A percentile compares a stretch with the other conserved stretches of the same genome.
These are phyloP conservation scores for Craseonycteris thonglongyai DNA, from an alignment of 2,113 vertebrate genomes.

Conservation along the genomic window DNA sequence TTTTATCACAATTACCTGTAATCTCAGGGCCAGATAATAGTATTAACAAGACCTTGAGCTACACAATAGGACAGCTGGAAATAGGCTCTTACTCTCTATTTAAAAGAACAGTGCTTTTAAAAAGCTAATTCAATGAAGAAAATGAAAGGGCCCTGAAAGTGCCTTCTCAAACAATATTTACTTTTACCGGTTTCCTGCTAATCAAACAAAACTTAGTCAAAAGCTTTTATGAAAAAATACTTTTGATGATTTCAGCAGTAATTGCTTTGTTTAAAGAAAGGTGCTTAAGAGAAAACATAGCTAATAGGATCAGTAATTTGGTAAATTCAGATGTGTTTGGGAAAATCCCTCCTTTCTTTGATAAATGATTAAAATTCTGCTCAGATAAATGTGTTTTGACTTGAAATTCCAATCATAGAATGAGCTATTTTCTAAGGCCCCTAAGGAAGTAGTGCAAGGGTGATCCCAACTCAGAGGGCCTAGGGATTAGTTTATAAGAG, in stretches of 20 bases:
- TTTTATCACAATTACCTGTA: conserved; percentile 74
- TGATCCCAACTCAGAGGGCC: background rate
- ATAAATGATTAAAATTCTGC: conserved; percentile 74
- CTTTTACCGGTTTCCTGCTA: conserved; percentile 64
- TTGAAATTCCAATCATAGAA: conserved; percentile 70
- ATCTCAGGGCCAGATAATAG: conserved; percentile 64
- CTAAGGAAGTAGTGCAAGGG: background rate
- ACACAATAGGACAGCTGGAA: conserved; percentile 72
- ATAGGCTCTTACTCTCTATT: conserved; percentile 45
- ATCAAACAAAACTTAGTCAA: conserved; percentile 72
- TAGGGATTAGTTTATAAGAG: background rate
- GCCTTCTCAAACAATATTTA: conserved; percentile 72
- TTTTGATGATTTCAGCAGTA: conserved; percentile 58
- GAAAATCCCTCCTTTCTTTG: conserved; percentile 70
- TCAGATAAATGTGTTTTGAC: conserved; percentile 74
- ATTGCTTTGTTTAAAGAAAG: conserved; percentile 55
- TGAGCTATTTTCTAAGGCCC: conserved; percentile 60
- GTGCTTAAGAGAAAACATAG: conserved; percentile 58
- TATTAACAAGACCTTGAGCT: conserved; percentile 58
- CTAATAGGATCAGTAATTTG: conserved; percentile 55
- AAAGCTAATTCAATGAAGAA: conserved; percentile 62
- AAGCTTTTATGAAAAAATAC: conserved; percentile 55
- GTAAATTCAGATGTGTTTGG: conserved; percentile 69
- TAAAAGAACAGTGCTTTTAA: conserved; percentile 65
- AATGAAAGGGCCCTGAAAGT: conserved; percentile 61